Percentiles rank a stretch among this genome's conserved stretches.
Conservation (phyloP, 30 jellyfish, hydroid and myxozoan species). For the Cassiopea andromeda region DNA sequence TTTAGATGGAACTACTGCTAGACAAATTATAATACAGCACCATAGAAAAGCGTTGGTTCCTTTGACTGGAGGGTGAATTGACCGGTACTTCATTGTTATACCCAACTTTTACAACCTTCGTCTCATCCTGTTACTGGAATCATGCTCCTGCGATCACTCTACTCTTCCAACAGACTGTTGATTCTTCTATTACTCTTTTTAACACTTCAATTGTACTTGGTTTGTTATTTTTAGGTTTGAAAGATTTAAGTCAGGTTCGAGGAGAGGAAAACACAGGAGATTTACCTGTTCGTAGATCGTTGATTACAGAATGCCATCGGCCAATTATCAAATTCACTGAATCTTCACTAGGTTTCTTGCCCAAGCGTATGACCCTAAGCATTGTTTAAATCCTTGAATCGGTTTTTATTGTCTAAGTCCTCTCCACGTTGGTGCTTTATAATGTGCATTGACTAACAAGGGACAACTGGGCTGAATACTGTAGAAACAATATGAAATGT, state of each 20-base stretch:
- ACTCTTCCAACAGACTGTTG: background rate
- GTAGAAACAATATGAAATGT: too few relatives aligned
- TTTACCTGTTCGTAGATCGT: conserved; percentile 30
- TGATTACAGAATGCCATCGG: conserved; percentile 1
- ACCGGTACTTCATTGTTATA: conserved; percentile 9
- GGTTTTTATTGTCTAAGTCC: background rate
- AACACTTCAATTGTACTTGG: background rate
- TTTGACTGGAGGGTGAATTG: conserved; percentile 2
- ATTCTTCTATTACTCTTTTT: background rate
- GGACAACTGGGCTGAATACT: too few relatives aligned
- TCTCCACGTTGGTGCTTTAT: too few relatives aligned
- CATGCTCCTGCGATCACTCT: background rate
- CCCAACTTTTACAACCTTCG: background rate
- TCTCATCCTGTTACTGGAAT: background rate
- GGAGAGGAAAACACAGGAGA: background rate
- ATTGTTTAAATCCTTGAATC: background rate
- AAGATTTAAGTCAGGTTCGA: background rate
- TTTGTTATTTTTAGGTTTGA: background rate
- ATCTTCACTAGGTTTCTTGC: conserved; percentile 17
- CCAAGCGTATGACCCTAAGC: conserved; percentile 22
- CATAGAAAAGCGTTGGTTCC: conserved; percentile 15
- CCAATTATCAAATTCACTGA: conserved; percentile 27
- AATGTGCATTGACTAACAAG: too few relatives aligned
- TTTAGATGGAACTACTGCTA: background rate
- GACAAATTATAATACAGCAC: conserved; percentile 17